A percentile compares a stretch with the other conserved stretches of the same genome.
These are phyloP conservation scores for Erythrolamprus reginae DNA, from an alignment of 2,113 vertebrate genomes.

Conservation along the genomic window DNA sequence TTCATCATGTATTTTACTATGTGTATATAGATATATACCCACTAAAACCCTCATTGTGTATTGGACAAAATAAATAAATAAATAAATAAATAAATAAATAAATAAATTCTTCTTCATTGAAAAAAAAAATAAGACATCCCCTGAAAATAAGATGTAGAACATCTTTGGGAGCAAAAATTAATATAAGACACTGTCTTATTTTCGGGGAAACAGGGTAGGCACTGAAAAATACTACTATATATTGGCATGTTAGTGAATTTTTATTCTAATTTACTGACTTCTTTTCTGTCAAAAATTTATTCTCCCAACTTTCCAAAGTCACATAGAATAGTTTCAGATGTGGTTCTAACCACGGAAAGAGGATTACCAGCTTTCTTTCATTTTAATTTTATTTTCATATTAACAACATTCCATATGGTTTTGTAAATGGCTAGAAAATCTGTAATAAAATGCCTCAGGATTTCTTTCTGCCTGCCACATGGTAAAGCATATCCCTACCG, in stretches of 20 bases:
- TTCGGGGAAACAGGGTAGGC: no score
- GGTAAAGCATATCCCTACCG: not conserved
- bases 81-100: no score
- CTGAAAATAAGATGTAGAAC: no score
- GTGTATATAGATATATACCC: no score
- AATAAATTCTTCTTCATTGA: no score
- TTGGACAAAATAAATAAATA: no score
- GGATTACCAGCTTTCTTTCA: conserved; percentile 32
- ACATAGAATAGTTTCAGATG: conserved; percentile 35
- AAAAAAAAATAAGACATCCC: no score
- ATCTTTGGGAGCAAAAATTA: no score
- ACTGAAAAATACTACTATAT: not conserved
- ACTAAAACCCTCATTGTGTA: no score
- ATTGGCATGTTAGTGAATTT: conserved; percentile 7
- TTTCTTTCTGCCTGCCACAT: not conserved
- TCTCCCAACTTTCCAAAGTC: conserved; percentile 22
- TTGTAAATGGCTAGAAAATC: conserved; percentile 33
- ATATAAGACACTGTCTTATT: no score
- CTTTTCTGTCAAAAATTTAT: not conserved
- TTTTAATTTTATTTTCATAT: conserved; percentile 32
- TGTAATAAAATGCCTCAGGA: conserved; percentile 23
- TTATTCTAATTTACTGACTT: not conserved
- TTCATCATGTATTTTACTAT: no score
- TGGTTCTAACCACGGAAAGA: conserved; percentile 29
- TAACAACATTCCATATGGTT: conserved; percentile 27